Evolutionary conservation across 37 sponge, comb jelly and placozoan species (phyloP), one percentile per base, ranked within the genome.

Genomic region (Cliona cf. orientalis): DNA sequence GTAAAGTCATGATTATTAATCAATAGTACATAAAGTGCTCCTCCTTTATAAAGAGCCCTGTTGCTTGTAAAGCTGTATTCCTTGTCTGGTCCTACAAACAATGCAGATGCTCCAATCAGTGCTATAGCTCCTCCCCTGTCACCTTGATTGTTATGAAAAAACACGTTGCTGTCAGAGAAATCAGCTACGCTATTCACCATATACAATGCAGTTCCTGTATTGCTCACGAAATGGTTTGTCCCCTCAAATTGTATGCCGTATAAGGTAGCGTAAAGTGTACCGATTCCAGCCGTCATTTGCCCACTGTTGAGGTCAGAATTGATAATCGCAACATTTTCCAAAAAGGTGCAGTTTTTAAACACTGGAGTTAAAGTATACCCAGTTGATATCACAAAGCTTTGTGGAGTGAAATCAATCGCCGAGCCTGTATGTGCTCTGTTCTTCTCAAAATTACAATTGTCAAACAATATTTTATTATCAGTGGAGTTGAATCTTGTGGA

Each of bases 321-420:
- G 5, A 5, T 28, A 33, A 25, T 46, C 9, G 53, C 55, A 5
- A 21, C 53, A 36, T 72, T 72, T 26, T 46, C 11, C 11, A 72
- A 35, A 28, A 72, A 72, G 14, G 56, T 35, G 33, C 73, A 72
- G 56, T 72, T 49, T 72, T 7, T 19, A 21, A 53, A 21, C 62
- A 61, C 62, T 61, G 62, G 28, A 26, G n/a, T n/a, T n/a, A n/a
- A n/a, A n/a, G n/a, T n/a, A n/a, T n/a, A n/a, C n/a, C n/a, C n/a
- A n/a, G n/a, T n/a, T n/a, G n/a, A n/a, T n/a, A n/a, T n/a, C n/a
- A n/a, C n/a, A n/a, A n/a, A n/a, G n/a, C n/a, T n/a, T n/a, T n/a
- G n/a, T n/a, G n/a, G n/a, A n/a, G n/a, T n/a, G n/a, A n/a, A n/a
- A 43, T 81, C 82, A 0, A 81, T 46, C 2, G 82, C 82, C 17